phyloP scores from a whole-genome alignment of 2,888 invertebrate genomes.

The Sarcophaga rosellei region DNA sequence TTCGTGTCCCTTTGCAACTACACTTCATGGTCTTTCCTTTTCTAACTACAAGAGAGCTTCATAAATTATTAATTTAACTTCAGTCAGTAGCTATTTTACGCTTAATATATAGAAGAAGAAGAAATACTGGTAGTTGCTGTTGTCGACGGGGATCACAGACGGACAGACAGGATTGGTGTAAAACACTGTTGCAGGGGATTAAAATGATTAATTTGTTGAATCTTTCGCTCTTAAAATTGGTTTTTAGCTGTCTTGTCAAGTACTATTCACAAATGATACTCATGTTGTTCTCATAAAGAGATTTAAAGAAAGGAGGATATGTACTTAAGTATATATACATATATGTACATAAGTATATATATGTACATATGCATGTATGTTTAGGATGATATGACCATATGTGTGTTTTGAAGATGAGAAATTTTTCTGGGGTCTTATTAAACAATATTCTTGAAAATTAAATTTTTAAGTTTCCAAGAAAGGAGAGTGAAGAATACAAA shows the following conservation, averaged over 20 bases:
- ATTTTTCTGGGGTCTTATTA: too few species aligned
- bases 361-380: too few species aligned
- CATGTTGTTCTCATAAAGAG: not conserved
- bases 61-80: constrained; percentile 23
- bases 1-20: not conserved
- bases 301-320: not conserved
- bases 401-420: too few species aligned
- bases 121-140: not conserved
- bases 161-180: too few species aligned
- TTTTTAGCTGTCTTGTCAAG: constrained; percentile 1
- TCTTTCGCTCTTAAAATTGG: not conserved
- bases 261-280: not conserved
- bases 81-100: not conserved
- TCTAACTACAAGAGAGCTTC: not conserved
- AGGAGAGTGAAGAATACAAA: too few species aligned
- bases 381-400: too few species aligned
- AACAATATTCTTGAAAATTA: too few species aligned
- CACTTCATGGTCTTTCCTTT: too few species aligned
- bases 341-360: not conserved
- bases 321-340: not conserved
- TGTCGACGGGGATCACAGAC: too few species aligned
- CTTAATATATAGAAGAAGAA: too few species aligned
- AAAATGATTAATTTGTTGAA: constrained; percentile 28
- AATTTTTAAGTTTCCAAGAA: too few species aligned
- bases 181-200: constrained; percentile 5